Evolutionary conservation across 2,797 vertebrate species (phyloP).

Genomic region (Ptychobarbus kaznakovi): DNA sequence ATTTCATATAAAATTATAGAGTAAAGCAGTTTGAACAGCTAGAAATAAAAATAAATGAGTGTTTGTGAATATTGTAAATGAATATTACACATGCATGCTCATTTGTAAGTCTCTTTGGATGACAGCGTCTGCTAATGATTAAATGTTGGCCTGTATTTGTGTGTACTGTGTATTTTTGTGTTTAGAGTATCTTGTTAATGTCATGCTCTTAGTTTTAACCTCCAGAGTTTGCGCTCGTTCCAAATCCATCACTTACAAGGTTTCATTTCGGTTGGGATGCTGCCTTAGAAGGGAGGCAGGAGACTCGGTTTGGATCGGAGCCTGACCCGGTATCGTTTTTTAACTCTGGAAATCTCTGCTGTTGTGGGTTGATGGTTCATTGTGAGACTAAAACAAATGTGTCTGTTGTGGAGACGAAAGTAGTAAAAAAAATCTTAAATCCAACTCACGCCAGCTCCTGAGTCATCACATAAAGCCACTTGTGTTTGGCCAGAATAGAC

Average conservation of each 20-base stretch:
- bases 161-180: neutral
- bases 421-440: neutral
- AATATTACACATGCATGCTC: no score
- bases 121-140: neutral
- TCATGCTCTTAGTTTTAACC: conserved; percentile 1
- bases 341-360: conserved; percentile 2
- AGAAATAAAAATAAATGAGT: neutral
- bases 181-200: neutral
- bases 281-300: conserved; percentile 18
- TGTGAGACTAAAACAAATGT: conserved; percentile 16
- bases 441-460: neutral
- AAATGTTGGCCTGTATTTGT: neutral
- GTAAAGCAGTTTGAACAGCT: neutral
- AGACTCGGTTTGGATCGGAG: neutral
- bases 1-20: neutral
- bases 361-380: conserved; percentile 13
- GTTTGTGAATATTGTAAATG: no score
- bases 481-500: conserved; percentile 1
- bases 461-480: conserved; percentile 10
- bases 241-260: conserved; percentile 1
- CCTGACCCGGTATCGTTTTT: neutral
- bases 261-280: neutral
- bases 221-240: neutral
- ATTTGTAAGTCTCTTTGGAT: neutral
- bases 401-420: conserved; percentile 5